These are phyloP conservation scores for Lacerta viridis DNA, from an alignment of 2,797 vertebrate species.

Conservation along the genomic window DNA sequence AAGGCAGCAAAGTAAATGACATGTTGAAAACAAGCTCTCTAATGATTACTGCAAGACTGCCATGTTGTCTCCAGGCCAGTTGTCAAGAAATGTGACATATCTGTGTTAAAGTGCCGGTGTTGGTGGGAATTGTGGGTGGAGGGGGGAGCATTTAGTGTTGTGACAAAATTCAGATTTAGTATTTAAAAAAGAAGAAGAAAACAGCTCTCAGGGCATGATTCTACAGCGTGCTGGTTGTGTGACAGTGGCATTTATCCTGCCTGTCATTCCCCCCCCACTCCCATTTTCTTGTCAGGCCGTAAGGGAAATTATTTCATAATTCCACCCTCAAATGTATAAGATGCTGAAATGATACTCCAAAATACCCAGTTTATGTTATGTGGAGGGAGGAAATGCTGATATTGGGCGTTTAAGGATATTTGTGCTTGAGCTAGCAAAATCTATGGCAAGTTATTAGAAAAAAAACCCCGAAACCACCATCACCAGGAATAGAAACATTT, in stretches of 20 bases:
- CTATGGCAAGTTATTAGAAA: conserved; percentile 45
- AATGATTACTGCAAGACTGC: conserved; percentile 26
- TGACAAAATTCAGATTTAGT: conserved; percentile 51
- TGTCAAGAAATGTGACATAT: conserved; percentile 44
- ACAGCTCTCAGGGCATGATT: conserved; percentile 60
- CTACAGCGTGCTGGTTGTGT: conserved; percentile 49
- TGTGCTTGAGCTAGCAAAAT: conserved; percentile 66
- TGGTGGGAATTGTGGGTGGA: conserved; percentile 8
- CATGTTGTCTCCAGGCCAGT: conserved; percentile 48
- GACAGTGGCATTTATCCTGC: conserved; percentile 69
- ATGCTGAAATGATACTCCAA: conserved; percentile 59
- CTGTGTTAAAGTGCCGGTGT: conserved; percentile 3
- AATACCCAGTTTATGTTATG: conserved; percentile 68
- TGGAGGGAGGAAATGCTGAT: conserved; percentile 66
- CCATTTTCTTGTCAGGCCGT: conserved; percentile 65
- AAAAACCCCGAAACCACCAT: not conserved
- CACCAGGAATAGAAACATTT: not conserved
- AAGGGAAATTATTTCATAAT: conserved; percentile 75
- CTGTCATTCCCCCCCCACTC: conserved; percentile 51
- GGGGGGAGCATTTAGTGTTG: conserved; percentile 45
- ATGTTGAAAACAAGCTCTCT: conserved; percentile 8
- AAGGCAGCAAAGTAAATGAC: conserved; percentile 24
- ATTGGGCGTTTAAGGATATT: conserved; percentile 65
- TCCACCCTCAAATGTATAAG: conserved; percentile 66
- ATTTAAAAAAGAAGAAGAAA: conserved; percentile 37